phyloP scores from a whole-genome alignment of 1,140 invertebrate species.

The Drosophila cardini region DNA sequence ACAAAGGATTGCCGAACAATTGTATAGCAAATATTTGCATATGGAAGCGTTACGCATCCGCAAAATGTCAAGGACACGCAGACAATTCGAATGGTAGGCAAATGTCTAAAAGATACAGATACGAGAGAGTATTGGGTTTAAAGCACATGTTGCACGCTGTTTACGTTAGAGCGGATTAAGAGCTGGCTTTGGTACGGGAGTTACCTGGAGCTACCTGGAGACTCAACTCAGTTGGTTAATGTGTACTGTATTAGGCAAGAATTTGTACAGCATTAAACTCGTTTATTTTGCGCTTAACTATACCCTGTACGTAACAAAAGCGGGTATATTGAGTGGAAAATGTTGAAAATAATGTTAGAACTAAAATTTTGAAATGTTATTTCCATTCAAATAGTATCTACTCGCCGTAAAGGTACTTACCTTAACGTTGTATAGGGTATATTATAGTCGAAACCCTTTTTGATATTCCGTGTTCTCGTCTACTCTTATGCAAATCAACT shows the following conservation, averaged over 20 bases:
- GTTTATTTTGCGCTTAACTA: slow-evolving; percentile 10
- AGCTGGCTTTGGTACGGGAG: slow-evolving; percentile 10
- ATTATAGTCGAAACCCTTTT: background rate
- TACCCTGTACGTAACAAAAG: background rate
- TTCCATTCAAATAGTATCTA: too few species aligned
- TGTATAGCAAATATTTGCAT: slow-evolving; percentile 76
- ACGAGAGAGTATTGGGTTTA: slow-evolving; percentile 13
- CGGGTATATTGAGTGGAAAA: background rate
- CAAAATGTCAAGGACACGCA: slow-evolving; percentile 65
- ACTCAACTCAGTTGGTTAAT: slow-evolving; percentile 4
- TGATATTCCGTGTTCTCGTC: background rate
- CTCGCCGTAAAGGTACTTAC: background rate
- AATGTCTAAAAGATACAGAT: slow-evolving; percentile 12
- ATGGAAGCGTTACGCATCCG: slow-evolving; percentile 63
- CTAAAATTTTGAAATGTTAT: too few species aligned
- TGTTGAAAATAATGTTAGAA: too few species aligned
- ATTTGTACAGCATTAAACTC: slow-evolving; percentile 8
- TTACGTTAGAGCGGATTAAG: slow-evolving; percentile 12
- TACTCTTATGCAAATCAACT: slow-evolving; percentile 35
- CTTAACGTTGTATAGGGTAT: background rate
- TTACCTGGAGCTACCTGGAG: slow-evolving; percentile 27
- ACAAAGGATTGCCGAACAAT: slow-evolving; percentile 79
- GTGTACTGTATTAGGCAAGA: slow-evolving; percentile 12
- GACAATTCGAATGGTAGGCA: slow-evolving; percentile 11
- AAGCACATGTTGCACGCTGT: slow-evolving; percentile 27